Evolutionary conservation across 2,888 invertebrate species (phyloP), one percentile per base, ranked within the genome.

Genomic region (Chloromyia formosa): DNA sequence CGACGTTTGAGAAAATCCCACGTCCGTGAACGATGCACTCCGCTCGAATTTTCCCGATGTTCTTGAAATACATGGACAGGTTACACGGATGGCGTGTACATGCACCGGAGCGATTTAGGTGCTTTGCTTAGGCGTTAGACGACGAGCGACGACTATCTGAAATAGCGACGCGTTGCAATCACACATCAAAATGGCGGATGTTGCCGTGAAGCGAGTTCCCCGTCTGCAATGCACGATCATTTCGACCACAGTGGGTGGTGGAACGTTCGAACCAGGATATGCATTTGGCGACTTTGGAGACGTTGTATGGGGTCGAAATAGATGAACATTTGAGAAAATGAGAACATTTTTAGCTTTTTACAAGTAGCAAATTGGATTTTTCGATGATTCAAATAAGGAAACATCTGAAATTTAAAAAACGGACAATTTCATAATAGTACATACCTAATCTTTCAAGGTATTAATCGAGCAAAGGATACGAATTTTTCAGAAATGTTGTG

Each of bases 111-210:
- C 69, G 69, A 35, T 69, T 69, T 69, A 69, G 69, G 71, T 58
- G 71, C 71, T n/a, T n/a, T 35, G 27, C 27, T 71, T 71, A 71
- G 71, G 40, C 56, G 56, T 71, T 71, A 71, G 71, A 23, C 27
- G 27, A 35, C 2, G 27, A 35, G 7, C 27, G 27, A 35, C 2
- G 68, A 27, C 42, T 71, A 71, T 35, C 71, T 10, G 40, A 56
- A 56, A 56, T 71, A 71, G 58, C 76, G 73, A 74, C 71, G 71
- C 61, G 71, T 35, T 54, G 62, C 27, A 35, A 4, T 35, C 27
- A 7, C 27, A 64, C 64, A 64, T 74, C 76, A 76, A 76, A 76
- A 76, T 76, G 76, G 76, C 74, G 74, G 76, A 42, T 49, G 64
- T 35, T n/a, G 61, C 56, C 45, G 60, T 45, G 66, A 62, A 66